Percentiles rank a stretch among this genome's conserved stretches.
phyloP scores from a whole-genome alignment of 2,888 invertebrate genomes.

The Plemyria rubiginata region DNA sequence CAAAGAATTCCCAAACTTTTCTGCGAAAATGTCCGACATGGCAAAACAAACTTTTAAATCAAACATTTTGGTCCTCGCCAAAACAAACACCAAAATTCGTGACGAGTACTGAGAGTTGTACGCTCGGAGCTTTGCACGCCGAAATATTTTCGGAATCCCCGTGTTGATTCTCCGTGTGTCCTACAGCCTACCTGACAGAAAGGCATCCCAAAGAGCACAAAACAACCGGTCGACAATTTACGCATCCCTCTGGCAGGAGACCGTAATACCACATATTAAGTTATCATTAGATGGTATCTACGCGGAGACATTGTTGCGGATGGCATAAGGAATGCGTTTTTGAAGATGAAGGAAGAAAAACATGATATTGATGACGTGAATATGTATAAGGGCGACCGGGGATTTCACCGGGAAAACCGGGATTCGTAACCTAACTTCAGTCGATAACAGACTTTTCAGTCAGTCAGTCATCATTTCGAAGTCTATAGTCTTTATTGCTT shows the following conservation, averaged over 20 bases:
- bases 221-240: conserved; percentile 63
- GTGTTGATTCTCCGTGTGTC: conserved; percentile 39
- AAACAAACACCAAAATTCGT: conserved; percentile 14
- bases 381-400: too few relatives aligned
- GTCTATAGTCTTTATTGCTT: too few relatives aligned
- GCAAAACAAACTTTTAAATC: neutral
- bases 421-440: too few relatives aligned
- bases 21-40: neutral
- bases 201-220: conserved; percentile 72
- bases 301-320: neutral
- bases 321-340: neutral
- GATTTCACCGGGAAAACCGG: too few relatives aligned
- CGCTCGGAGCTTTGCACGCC: neutral
- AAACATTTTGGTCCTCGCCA: neutral
- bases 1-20: too few relatives aligned
- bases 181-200: conserved; percentile 66
- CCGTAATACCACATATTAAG: conserved; percentile 17
- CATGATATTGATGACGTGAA: too few relatives aligned
- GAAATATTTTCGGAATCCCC: conserved; percentile 28
- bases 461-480: too few relatives aligned
- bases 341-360: neutral
- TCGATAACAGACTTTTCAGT: too few relatives aligned
- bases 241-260: conserved; percentile 45
- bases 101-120: neutral
- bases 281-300: conserved; percentile 13